phyloP scores from a whole-genome alignment of 2,888 invertebrate species.

The Druceiella hillmani region DNA sequence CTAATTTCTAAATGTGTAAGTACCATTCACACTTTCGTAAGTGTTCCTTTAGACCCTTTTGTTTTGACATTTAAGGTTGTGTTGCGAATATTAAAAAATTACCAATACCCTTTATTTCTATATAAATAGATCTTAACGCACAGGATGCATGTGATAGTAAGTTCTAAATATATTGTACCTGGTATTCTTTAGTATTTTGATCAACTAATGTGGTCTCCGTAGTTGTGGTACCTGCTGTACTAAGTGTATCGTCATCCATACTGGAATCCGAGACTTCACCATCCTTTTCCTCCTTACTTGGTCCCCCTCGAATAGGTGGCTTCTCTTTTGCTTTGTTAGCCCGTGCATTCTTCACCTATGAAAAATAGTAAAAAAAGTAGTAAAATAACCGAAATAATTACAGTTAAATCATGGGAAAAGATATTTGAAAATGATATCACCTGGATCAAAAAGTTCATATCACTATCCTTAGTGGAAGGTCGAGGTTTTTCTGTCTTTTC shows the following conservation, averaged over 20 bases:
- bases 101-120: too few species aligned
- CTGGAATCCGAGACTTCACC: conserved; percentile 37
- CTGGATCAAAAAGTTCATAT: conserved; percentile 49
- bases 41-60: too few species aligned
- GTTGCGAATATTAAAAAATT: too few species aligned
- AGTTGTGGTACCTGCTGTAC: conserved; percentile 55
- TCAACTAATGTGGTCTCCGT: conserved; percentile 66
- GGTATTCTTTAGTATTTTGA: conserved; percentile 52
- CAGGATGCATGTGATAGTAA: too few species aligned
- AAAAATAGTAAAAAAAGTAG: conserved; percentile 5
- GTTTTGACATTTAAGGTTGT: too few species aligned
- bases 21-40: too few species aligned
- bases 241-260: conserved; percentile 46
- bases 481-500: conserved; percentile 32
- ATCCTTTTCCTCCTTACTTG: conserved; percentile 31
- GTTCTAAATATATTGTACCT: too few species aligned
- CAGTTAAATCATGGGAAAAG: not conserved
- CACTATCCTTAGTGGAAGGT: conserved; percentile 36
- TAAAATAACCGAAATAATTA: not conserved
- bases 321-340: conserved; percentile 32
- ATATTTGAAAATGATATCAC: conserved; percentile 26
- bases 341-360: conserved; percentile 42
- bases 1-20: too few species aligned
- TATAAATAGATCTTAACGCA: too few species aligned
- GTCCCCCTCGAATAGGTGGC: conserved; percentile 43